phyloP scores from a whole-genome alignment of 1,140 invertebrate species.

The Cotesia chilonis region DNA sequence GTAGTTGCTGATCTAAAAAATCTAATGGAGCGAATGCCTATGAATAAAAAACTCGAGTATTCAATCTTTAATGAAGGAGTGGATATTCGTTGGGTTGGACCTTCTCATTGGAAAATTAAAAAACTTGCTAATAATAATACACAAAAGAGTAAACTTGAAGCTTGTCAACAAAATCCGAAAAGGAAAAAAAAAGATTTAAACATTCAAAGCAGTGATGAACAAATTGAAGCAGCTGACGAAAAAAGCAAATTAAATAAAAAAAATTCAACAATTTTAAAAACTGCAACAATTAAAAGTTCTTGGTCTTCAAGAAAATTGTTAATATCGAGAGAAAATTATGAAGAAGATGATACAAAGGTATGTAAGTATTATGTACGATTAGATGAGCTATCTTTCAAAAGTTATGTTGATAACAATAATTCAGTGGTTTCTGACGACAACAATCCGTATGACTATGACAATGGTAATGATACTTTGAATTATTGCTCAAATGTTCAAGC shows the following conservation, averaged over 20 bases:
- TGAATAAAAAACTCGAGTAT: conserved; percentile 68
- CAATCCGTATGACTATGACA: conserved; percentile 65
- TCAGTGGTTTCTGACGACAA: conserved; percentile 48
- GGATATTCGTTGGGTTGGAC: conserved; percentile 77
- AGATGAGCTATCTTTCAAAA: conserved; percentile 31
- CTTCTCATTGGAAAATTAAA: conserved; percentile 76
- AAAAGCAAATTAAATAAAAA: conserved; percentile 39
- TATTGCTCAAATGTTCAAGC: conserved; percentile 62
- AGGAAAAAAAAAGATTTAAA: conserved; percentile 49
- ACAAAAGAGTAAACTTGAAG: conserved; percentile 35
- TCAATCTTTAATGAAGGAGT: conserved; percentile 73
- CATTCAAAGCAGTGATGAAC: conserved; percentile 41
- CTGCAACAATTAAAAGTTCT: conserved; percentile 45
- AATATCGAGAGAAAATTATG: conserved; percentile 47
- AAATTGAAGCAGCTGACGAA: conserved; percentile 25
- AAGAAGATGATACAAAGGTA: conserved; percentile 40
- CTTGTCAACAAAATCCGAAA: conserved; percentile 40
- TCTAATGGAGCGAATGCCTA: conserved; percentile 47
- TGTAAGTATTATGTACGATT: conserved; percentile 46
- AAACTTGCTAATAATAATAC: conserved; percentile 32
- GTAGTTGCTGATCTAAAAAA: conserved; percentile 54
- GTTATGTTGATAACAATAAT: conserved; percentile 41
- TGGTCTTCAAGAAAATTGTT: conserved; percentile 53
- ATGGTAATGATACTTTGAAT: conserved; percentile 65
- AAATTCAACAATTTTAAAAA: conserved; percentile 31